Percentiles rank a stretch among this genome's conserved stretches.
phyloP scores from a whole-genome alignment of 2,797 vertebrate species.

The Anabas testudineus region DNA sequence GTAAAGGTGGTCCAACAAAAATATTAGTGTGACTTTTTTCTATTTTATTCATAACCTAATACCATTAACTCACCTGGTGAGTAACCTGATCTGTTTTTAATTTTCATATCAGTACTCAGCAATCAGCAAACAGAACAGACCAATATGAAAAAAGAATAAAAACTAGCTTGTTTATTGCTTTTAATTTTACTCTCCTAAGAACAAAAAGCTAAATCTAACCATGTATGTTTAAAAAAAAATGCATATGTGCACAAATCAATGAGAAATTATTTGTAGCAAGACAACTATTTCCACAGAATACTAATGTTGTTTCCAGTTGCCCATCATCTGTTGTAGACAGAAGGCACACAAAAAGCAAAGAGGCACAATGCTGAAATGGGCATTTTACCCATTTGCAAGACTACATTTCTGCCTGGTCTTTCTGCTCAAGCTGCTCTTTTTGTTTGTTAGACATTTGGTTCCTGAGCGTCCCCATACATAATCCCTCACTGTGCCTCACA shows the following conservation, averaged over 20 bases:
- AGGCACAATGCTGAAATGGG: neutral
- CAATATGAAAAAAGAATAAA: no score
- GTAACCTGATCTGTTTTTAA: no score
- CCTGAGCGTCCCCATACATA: neutral
- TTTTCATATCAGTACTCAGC: no score
- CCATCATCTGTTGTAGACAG: neutral
- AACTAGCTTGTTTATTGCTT: no score
- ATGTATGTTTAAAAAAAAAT: neutral
- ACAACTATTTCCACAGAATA: neutral
- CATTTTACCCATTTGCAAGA: neutral
- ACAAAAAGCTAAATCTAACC: no score
- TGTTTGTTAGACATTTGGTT: neutral
- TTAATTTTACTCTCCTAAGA: no score
- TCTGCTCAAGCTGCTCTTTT: neutral
- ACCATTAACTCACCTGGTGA: no score
- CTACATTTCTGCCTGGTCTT: neutral
- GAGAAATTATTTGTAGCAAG: neutral
- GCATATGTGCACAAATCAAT: neutral
- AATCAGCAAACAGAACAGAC: no score
- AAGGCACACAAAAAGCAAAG: conserved; percentile 26
- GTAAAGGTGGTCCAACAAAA: no score
- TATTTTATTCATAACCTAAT: no score
- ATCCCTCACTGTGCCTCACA: neutral
- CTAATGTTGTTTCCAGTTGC: neutral
- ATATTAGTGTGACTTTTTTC: no score